These are phyloP conservation scores for Chrysocyon brachyurus DNA, from an alignment of 2,797 vertebrate genomes.

Conservation along the genomic window DNA sequence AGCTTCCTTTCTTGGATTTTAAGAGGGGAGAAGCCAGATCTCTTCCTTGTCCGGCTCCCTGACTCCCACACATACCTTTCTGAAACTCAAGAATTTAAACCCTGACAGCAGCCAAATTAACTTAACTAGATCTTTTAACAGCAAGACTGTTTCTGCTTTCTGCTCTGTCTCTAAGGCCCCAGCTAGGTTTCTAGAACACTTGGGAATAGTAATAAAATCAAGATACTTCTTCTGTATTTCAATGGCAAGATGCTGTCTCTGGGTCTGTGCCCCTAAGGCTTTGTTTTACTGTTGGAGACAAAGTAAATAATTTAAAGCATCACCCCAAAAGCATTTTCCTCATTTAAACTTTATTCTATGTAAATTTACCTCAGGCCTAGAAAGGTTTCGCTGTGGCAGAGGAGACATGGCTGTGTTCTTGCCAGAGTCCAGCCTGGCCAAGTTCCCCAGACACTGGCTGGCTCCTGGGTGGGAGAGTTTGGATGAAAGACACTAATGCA, in stretches of 20 bases:
- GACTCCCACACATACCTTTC: not conserved
- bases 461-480: conserved; percentile 67
- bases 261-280: conserved; percentile 5
- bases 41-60: not conserved
- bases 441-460: conserved; percentile 39
- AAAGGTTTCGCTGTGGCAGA: not conserved
- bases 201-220: conserved; percentile 45
- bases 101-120: not conserved
- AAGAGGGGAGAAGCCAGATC: not conserved
- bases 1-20: not conserved
- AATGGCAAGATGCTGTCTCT: conserved; percentile 42
- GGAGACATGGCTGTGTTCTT: conserved; percentile 7
- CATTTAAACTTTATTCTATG: conserved; percentile 61
- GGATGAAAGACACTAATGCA: conserved; percentile 35
- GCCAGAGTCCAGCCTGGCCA: conserved; percentile 1
- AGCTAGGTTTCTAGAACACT: conserved; percentile 39
- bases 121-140: conserved; percentile 8
- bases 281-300: conserved; percentile 41
- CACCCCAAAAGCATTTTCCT: conserved; percentile 35
- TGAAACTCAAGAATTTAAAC: not conserved
- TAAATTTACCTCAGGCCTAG: conserved; percentile 53
- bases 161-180: not conserved
- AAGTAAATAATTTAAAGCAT: conserved; percentile 68
- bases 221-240: conserved; percentile 60
- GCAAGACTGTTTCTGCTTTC: not conserved